These are phyloP conservation scores for Perithous albicinctus DNA, from an alignment of 2,888 invertebrate genomes.

Conservation along the genomic window DNA sequence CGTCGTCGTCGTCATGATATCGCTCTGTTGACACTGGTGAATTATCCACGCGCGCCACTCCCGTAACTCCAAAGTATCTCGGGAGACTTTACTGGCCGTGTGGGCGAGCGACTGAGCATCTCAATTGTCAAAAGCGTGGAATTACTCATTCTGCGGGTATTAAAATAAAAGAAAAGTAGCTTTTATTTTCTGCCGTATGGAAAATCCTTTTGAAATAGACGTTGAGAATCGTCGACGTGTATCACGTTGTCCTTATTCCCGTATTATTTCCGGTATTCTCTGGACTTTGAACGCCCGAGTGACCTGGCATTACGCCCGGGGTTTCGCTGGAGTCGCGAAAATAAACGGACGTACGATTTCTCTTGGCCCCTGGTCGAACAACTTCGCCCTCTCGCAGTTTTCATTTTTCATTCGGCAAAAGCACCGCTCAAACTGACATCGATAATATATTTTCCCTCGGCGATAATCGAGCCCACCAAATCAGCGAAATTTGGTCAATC, in stretches of 20 bases:
- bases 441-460: not conserved
- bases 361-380: slow-evolving; percentile 3
- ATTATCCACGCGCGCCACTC: not conserved
- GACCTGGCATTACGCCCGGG: slow-evolving; percentile 70
- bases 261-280: slow-evolving; percentile 54
- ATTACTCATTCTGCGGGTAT: not conserved
- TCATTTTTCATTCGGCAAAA: slow-evolving; percentile 14
- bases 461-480: not conserved
- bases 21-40: not conserved
- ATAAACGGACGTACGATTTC: slow-evolving; percentile 64
- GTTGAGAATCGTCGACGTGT: not conserved
- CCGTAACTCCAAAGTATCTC: not conserved
- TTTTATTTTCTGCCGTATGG: not conserved
- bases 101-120: not conserved
- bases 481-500: not conserved
- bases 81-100: not conserved
- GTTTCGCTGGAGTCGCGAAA: slow-evolving; percentile 68
- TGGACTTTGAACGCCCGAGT: slow-evolving; percentile 35
- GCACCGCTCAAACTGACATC: not conserved
- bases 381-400: slow-evolving; percentile 14
- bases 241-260: slow-evolving; percentile 54
- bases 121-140: slow-evolving; percentile 20
- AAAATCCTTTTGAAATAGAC: not conserved
- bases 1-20: not conserved
- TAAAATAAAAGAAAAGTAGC: not conserved